Percentiles rank a stretch among this genome's conserved stretches.
phyloP scores from a whole-genome alignment of 2,797 vertebrate species.

The Otolemur crassicaudatus region DNA sequence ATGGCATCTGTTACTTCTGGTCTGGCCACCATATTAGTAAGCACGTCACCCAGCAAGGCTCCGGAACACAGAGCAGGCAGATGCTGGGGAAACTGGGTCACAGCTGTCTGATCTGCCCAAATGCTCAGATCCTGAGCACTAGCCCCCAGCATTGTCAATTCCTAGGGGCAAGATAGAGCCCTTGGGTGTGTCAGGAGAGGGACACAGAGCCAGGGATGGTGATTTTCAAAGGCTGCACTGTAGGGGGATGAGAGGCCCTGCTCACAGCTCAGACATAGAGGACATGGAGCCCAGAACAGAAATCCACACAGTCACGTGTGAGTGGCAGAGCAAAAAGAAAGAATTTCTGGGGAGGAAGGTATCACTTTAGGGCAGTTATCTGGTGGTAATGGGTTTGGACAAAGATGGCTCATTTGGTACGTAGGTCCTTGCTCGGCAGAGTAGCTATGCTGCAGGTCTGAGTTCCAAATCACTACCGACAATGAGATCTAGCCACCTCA shows the following conservation, averaged over 20 bases:
- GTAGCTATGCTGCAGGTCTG: not conserved
- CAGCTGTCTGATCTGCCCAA: not conserved
- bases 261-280: not conserved
- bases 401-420: not conserved
- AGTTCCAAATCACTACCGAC: not conserved
- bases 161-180: not conserved
- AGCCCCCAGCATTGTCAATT: not conserved
- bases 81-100: not conserved
- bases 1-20: not conserved
- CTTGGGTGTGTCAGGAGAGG: not conserved
- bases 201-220: not conserved
- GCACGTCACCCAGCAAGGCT: accelerated
- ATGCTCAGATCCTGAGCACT: not conserved
- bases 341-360: not conserved
- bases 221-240: not conserved
- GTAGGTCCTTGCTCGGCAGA: not conserved
- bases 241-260: not conserved
- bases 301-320: not conserved
- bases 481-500: not conserved
- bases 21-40: accelerated
- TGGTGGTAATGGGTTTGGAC: not conserved
- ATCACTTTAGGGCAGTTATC: not conserved
- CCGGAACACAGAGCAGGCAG: not conserved
- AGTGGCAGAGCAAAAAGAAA: not conserved
- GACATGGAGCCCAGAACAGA: not conserved